A percentile compares a stretch with the other conserved stretches of the same genome.
Evolutionary conservation across 2,113 vertebrate species (phyloP).

Genomic region (mouse (Mus musculus)): GRCm39 chr4:31691501-31692000

Average conservation of each 20-base stretch:
- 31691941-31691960: neutral
- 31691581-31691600: neutral
- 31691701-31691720: neutral
- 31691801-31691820: neutral
- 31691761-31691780: neutral
- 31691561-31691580: neutral
- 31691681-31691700: neutral
- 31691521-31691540: constrained; percentile 47
- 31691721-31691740: neutral
- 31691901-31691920: neutral
- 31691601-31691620: neutral
- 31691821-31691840: neutral
- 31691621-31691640: neutral
- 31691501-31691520: constrained; percentile 54
- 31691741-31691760: neutral
- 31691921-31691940: neutral
- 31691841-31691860: constrained; percentile 18
- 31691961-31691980: neutral
- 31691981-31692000: neutral
- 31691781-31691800: neutral
- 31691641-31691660: neutral
- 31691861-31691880: neutral
- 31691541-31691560: neutral
- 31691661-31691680: neutral
- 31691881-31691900: neutral